Conservation (phyloP, 2,113 vertebrate species). For the Lepus americanus region DNA sequence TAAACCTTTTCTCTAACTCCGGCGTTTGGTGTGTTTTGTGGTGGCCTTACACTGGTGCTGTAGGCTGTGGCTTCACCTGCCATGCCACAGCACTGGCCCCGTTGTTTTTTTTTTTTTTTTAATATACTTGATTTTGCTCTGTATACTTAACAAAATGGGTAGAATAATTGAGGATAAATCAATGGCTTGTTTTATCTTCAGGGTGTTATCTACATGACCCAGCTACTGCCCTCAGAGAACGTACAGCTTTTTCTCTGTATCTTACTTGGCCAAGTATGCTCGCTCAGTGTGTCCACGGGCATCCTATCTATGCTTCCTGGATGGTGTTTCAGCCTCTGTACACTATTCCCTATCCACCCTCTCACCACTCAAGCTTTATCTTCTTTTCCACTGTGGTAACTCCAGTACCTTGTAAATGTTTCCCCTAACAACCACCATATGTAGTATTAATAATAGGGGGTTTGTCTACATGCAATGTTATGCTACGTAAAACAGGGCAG, state of each 20-base stretch:
- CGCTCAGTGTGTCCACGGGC: background rate
- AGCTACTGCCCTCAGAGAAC: background rate
- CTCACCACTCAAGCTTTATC: background rate
- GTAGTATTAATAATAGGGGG: background rate
- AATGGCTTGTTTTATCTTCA: background rate
- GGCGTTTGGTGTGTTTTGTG: too few relatives aligned
- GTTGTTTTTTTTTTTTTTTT: constrained; percentile 8
- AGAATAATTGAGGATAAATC: background rate
- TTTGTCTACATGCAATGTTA: background rate
- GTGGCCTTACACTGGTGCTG: too few relatives aligned
- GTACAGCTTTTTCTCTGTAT: background rate
- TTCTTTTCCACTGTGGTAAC: constrained; percentile 38
- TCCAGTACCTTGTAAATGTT: constrained; percentile 25
- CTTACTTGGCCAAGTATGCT: background rate
- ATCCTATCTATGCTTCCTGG: background rate
- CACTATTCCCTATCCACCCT: background rate
- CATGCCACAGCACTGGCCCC: too few relatives aligned
- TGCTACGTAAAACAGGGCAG: background rate
- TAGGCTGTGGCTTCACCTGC: too few relatives aligned
- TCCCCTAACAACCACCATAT: background rate
- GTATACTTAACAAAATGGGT: background rate
- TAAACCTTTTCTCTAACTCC: too few relatives aligned
- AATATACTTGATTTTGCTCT: constrained; percentile 31
- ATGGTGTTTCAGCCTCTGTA: constrained; percentile 11
- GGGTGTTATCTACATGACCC: background rate